Percentiles rank a stretch among this genome's conserved stretches.
Conservation (phyloP, 2,888 invertebrate species). For the Lampropteryx suffumata region DNA sequence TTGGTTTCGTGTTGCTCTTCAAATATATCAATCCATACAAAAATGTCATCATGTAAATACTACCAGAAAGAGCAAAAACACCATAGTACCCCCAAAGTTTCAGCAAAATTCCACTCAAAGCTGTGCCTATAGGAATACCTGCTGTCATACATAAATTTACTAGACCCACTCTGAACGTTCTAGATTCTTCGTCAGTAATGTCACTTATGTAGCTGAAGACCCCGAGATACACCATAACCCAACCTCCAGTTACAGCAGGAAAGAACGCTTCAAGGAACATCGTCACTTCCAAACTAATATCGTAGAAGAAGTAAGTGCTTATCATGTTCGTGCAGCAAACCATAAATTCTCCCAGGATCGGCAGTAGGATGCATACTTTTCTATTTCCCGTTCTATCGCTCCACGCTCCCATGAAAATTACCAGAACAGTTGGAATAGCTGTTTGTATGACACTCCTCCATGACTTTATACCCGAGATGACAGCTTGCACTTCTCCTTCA, state of each 20-base stretch:
- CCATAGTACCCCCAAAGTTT: constrained; percentile 70
- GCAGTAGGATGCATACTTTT: constrained; percentile 81
- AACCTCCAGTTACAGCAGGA: constrained; percentile 79
- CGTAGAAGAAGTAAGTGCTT: constrained; percentile 78
- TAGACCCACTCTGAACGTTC: constrained; percentile 84
- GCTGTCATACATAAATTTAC: constrained; percentile 83
- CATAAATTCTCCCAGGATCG: constrained; percentile 78
- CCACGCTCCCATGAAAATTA: constrained; percentile 84
- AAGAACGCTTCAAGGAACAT: constrained; percentile 80
- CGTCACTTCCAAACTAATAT: constrained; percentile 79
- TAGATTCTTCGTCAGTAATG: constrained; percentile 75
- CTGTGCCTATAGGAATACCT: constrained; percentile 81
- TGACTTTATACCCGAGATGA: constrained; percentile 79
- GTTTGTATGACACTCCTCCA: constrained; percentile 83
- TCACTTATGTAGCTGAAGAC: constrained; percentile 85
- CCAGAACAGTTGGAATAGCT: constrained; percentile 77
- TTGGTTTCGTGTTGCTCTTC: constrained; percentile 60
- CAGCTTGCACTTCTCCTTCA: constrained; percentile 83
- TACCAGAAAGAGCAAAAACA: constrained; percentile 59
- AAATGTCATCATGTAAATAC: constrained; percentile 67
- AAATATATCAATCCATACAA: constrained; percentile 61
- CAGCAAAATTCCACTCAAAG: constrained; percentile 78
- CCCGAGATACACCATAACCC: constrained; percentile 80
- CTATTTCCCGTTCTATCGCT: constrained; percentile 82
- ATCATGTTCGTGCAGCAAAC: constrained; percentile 74